Base-by-base conservation (phyloP, 2,888 invertebrate genomes). In the Phaonia tiefii region DNA sequence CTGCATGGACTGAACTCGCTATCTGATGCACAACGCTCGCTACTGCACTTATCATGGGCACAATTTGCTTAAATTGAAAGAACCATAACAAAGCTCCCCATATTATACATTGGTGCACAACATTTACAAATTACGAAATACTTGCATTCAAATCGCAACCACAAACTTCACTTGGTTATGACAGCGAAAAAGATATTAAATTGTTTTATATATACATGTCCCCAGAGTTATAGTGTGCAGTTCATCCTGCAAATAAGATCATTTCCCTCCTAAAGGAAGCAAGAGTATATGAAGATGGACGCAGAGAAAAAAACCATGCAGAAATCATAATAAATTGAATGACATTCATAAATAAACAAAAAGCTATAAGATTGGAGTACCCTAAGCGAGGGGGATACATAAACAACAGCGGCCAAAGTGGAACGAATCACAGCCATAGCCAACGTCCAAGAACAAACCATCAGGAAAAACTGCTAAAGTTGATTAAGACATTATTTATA, bases 291-390 rank as follows among this genome's bases (percentile, higher is more conserved):
- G 31, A 31, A 3, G 8, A 5, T 31, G 60, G 31, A 86, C 84
- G 84, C 85, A 87, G 84, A 85, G 85, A 60, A 17, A 2, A 26
- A 70, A 72, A 76, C 13, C 54, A 75, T 56, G 63, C 75, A 78
- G 72, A 77, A 83, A 84, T 82, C 72, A 89, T 88, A 88, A 89
- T 89, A 89, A 89, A 89, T 88, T 88, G 88, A 88, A 89, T 87
- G 88, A 88, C 89, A 89, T 88, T 88, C 89, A 89, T 89, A 89
- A 89, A 89, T 88, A 88, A 89, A 88, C 86, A 88, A 88, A 87
- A 88, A 88, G 85, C 84, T 39, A 10, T 42, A 25, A 54, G 54
- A 54, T 17, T 83, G 81, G 31, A 74, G 58, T 51, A 70, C 13
- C 15, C 54, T 54, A 71, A 63, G 46, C 11, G n/a, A 42, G 49